Base-by-base conservation (phyloP, 2,888 invertebrate species). In the Panopea generosa region DNA sequence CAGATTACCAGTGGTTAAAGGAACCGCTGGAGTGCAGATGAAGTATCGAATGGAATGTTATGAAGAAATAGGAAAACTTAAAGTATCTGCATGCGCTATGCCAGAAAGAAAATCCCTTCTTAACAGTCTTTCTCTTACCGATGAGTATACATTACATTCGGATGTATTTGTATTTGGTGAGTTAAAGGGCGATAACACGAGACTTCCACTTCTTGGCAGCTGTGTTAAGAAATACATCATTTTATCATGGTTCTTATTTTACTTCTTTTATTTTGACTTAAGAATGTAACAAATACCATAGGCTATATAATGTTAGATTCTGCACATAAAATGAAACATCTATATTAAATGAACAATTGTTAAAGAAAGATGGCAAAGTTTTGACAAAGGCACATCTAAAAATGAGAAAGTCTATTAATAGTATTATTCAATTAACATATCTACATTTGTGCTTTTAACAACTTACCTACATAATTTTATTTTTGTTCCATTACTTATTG, bases 11-110 rank as follows among this genome's bases (percentile, higher is more conserved):
- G 71, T 60, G 1, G 45, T 77, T 2, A 47, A 57, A 22, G 77
- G 81, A 1, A 24, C 65, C 6, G 56, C 62, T 0, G 74, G 74
- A 7, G 81, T 74, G 2, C 59, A 71, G 22, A 16, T 81, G 22
- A 66, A 68, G 43, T 81, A 74, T 47, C 47, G 71, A 29, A 71
- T 74, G 33, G 68, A 77, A 26, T 62, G 50, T 26, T 81, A 74
- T 22, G 60, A 68, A 2, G 50, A 77, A 33, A 33, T 81, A 6
- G 66, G 73, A n/a, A 71, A 68, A 43, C 22, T 53, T 18, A 50
- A 47, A 43, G 65, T 81, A 24, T 68, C 68, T 47, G 66, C 77
- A 49, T 74, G 81, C 56, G 60, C 71, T 52, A 70, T 74, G 56
- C 43, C 57, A n/a, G 47, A 74, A 27, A 53, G 81, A 18, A 73